phyloP scores from a whole-genome alignment of 2,888 invertebrate species.

The Trachelus tabidus region DNA sequence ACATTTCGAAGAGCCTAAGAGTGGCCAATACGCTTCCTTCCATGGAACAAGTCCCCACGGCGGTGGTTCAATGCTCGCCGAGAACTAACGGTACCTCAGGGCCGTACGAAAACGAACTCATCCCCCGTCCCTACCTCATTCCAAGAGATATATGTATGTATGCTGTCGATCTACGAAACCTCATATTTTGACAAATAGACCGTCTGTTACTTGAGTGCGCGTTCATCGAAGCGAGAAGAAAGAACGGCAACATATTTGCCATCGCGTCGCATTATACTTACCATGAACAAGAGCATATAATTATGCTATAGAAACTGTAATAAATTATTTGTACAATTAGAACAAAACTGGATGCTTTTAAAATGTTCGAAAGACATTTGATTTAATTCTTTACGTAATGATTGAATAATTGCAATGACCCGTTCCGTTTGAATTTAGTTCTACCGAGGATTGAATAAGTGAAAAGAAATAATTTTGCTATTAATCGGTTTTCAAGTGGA shows the following conservation, averaged over 20 bases:
- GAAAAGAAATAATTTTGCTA: background rate
- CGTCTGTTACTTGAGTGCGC: background rate
- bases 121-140: background rate
- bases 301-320: background rate
- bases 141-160: background rate
- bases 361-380: background rate
- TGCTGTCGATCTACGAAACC: background rate
- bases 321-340: background rate
- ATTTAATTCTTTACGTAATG: background rate
- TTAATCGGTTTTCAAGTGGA: background rate
- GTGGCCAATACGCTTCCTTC: slow-evolving; percentile 9
- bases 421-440: background rate
- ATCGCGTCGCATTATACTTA: background rate
- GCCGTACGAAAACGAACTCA: slow-evolving; percentile 26
- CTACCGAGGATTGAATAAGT: background rate
- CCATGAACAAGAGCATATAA: background rate
- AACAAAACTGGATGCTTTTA: background rate
- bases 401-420: background rate
- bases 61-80: slow-evolving; percentile 46
- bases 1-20: slow-evolving; percentile 29
- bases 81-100: slow-evolving; percentile 51
- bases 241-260: background rate
- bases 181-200: background rate
- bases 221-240: background rate
- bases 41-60: background rate